These are phyloP conservation scores for Ormyrus thymus DNA, from an alignment of 2,888 invertebrate genomes.

Conservation along the genomic window DNA sequence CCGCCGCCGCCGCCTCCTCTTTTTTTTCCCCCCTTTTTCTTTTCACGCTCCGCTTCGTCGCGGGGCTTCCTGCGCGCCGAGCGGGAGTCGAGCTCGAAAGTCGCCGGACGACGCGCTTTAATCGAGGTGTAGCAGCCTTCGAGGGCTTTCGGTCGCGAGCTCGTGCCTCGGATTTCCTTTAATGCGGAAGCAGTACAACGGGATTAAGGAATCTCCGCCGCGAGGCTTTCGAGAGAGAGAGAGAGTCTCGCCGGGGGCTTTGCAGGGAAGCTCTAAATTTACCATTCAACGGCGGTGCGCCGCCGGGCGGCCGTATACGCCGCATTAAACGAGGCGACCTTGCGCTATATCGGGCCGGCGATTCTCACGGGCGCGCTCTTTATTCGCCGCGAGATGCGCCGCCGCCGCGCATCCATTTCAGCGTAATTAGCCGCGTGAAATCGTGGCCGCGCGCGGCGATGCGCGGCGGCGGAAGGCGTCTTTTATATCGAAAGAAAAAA, in stretches of 20 bases:
- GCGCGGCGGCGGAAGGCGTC: too few relatives aligned
- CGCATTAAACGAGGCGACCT: conserved; percentile 27
- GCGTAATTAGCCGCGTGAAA: too few relatives aligned
- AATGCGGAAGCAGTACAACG: conserved; percentile 31
- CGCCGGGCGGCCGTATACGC: background rate
- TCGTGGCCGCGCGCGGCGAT: too few relatives aligned
- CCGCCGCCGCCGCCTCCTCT: background rate
- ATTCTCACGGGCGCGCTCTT: background rate
- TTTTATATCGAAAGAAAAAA: too few relatives aligned
- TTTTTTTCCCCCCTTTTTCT: too few relatives aligned
- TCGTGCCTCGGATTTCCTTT: background rate
- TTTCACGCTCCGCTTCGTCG: background rate
- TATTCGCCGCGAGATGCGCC: background rate
- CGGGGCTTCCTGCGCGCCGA: conserved; percentile 13
- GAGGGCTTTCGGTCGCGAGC: background rate
- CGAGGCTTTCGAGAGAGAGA: background rate
- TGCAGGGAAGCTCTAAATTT: conserved; percentile 33
- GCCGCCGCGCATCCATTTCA: too few relatives aligned
- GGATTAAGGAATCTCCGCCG: background rate
- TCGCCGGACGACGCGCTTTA: background rate
- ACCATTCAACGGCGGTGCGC: conserved; percentile 12
- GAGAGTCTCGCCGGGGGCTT: background rate
- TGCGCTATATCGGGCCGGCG: conserved; percentile 12
- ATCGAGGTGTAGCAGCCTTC: background rate
- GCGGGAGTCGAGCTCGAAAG: background rate